Conservation (phyloP, 2,888 invertebrate species). For the Carcina quercana region DNA sequence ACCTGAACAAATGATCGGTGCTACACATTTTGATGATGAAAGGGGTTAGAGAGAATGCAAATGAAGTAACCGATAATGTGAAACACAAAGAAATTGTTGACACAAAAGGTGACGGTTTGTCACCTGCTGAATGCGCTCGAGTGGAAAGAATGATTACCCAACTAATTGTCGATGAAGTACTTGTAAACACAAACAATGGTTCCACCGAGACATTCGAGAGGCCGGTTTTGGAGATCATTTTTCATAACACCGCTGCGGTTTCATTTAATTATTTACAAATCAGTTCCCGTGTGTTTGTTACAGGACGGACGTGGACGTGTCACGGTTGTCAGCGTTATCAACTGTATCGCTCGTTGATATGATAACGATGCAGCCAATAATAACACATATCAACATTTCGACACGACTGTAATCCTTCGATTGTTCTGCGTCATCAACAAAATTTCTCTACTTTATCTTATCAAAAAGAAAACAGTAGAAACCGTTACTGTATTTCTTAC, state of each 20-base stretch:
- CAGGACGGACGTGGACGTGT: conserved; percentile 10
- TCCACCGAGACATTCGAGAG: conserved; percentile 35
- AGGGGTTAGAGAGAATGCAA: conserved; percentile 30
- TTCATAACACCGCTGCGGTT: conserved; percentile 37
- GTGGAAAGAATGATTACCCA: conserved; percentile 53
- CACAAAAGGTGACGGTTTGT: conserved; percentile 30
- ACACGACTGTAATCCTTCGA: conserved; percentile 6
- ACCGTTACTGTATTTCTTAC: no score
- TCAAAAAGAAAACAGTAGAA: no score
- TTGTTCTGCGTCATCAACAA: not conserved
- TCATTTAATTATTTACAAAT: conserved; percentile 45
- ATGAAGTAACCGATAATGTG: conserved; percentile 32
- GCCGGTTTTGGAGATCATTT: conserved; percentile 31
- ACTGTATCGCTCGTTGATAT: conserved; percentile 14
- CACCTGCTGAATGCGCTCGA: conserved; percentile 49
- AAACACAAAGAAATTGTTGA: conserved; percentile 44
- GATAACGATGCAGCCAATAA: conserved; percentile 17
- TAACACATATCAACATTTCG: conserved; percentile 14
- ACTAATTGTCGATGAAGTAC: conserved; percentile 46
- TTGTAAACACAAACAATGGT: conserved; percentile 56
- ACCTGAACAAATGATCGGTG: conserved; percentile 24
- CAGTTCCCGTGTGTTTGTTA: conserved; percentile 21
- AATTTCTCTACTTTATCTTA: not conserved
- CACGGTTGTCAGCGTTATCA: conserved; percentile 16
- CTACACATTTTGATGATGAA: conserved; percentile 32